Conservation (phyloP, 2,797 vertebrate genomes). For the Fistularia tabacaria region DNA sequence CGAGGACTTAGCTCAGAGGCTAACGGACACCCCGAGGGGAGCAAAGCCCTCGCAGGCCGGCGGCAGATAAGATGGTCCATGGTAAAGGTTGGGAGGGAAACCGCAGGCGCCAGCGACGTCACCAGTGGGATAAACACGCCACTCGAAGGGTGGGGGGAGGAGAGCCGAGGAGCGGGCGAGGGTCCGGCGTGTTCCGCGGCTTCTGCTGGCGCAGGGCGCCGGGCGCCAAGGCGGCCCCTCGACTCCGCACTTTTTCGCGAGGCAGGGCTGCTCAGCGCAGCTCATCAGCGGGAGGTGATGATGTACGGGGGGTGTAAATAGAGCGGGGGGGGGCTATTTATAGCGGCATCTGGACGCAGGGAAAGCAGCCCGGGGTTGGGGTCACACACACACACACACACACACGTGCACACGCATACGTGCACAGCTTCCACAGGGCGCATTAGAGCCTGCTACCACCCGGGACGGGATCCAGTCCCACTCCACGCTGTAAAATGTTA, state of each 20-base stretch:
- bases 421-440: slow-evolving; percentile 27
- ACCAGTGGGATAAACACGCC: slow-evolving; percentile 9
- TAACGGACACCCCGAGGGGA: too few relatives aligned
- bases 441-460: slow-evolving; percentile 61
- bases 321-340: slow-evolving; percentile 74
- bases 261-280: slow-evolving; percentile 41
- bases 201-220: slow-evolving; percentile 40
- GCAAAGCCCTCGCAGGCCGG: too few relatives aligned
- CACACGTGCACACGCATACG: slow-evolving; percentile 33
- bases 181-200: slow-evolving; percentile 47
- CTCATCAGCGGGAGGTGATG: slow-evolving; percentile 73
- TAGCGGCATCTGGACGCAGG: slow-evolving; percentile 66
- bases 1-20: too few relatives aligned
- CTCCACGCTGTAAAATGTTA: slow-evolving; percentile 28
- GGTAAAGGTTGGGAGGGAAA: too few relatives aligned
- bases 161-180: slow-evolving; percentile 13
- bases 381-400: slow-evolving; percentile 29
- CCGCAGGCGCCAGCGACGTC: too few relatives aligned
- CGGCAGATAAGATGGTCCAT: too few relatives aligned
- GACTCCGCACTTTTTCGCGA: slow-evolving; percentile 34
- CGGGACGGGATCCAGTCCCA: slow-evolving; percentile 52
- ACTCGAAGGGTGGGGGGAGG: neutral
- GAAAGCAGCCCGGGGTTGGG: slow-evolving; percentile 57
- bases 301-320: slow-evolving; percentile 75
- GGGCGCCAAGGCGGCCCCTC: slow-evolving; percentile 43